Conservation (phyloP, 1,140 invertebrate genomes). For the Sinella curviseta region DNA sequence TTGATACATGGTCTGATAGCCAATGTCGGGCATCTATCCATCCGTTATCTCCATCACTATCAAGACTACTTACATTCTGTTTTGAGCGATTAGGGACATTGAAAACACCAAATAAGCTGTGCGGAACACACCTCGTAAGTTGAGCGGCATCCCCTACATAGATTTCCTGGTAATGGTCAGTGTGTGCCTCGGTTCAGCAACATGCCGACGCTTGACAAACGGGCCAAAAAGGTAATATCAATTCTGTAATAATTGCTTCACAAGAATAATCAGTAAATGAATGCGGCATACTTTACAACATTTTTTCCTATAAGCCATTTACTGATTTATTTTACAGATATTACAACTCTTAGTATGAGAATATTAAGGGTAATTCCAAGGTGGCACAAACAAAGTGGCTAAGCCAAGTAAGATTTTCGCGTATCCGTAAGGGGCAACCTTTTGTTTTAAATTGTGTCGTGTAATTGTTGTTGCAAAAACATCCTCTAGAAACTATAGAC, state of each 20-base stretch:
- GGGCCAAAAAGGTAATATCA: neutral
- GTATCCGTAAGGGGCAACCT: no score
- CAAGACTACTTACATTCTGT: neutral
- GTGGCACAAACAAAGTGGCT: no score
- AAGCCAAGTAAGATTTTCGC: no score
- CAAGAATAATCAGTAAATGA: neutral
- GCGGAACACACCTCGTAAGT: neutral
- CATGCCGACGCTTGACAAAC: neutral
- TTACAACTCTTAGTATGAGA: no score
- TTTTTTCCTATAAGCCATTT: no score
- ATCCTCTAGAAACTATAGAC: no score
- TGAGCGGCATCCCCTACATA: neutral
- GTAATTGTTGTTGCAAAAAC: no score
- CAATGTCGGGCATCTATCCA: neutral
- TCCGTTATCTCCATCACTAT: constrained; percentile 4
- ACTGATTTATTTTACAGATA: no score
- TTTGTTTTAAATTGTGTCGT: no score
- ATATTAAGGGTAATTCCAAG: no score
- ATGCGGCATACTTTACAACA: no score
- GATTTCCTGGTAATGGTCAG: neutral
- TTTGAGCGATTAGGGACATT: neutral
- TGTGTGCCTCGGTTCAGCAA: neutral
- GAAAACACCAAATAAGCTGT: neutral
- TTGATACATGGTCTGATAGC: constrained; percentile 44
- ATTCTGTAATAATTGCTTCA: neutral